Evolutionary conservation across 2,797 vertebrate genomes (phyloP).

Genomic region (Ptychadena robeensis): DNA sequence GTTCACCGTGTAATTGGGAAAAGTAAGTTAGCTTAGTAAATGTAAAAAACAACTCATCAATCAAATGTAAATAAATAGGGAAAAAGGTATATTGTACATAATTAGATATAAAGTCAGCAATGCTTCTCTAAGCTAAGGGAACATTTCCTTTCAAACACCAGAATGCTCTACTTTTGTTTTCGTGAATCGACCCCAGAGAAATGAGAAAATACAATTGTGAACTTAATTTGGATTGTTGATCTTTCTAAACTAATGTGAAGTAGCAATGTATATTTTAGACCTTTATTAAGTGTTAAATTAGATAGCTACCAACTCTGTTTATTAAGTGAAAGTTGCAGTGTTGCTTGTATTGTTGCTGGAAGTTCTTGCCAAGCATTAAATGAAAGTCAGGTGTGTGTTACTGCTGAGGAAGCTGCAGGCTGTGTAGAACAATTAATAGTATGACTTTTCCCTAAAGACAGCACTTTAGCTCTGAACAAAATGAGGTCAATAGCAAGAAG

Average conservation of each 20-base stretch:
- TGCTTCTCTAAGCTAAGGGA: no score
- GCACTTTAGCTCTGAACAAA: conserved; percentile 35
- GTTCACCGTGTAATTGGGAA: no score
- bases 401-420: conserved; percentile 37
- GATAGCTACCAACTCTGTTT: background rate
- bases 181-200: no score
- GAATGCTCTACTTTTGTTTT: no score
- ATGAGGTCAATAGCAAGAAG: conserved; percentile 36
- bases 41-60: no score
- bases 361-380: conserved; percentile 39
- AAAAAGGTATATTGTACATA: no score
- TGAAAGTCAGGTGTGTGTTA: conserved; percentile 33
- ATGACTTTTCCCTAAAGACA: conserved; percentile 48
- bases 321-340: conserved; percentile 21
- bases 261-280: background rate
- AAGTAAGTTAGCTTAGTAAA: no score
- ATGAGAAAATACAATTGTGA: background rate
- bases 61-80: no score
- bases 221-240: background rate
- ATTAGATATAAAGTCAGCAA: no score
- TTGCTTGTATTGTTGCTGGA: conserved; percentile 21
- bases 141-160: no score
- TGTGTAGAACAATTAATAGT: conserved; percentile 33
- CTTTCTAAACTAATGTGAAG: background rate
- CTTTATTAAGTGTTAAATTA: background rate